A percentile compares a stretch with the other conserved stretches of the same genome.
Evolutionary conservation across 2,797 vertebrate species (phyloP).

Genomic region (Caiman crocodilus): DNA sequence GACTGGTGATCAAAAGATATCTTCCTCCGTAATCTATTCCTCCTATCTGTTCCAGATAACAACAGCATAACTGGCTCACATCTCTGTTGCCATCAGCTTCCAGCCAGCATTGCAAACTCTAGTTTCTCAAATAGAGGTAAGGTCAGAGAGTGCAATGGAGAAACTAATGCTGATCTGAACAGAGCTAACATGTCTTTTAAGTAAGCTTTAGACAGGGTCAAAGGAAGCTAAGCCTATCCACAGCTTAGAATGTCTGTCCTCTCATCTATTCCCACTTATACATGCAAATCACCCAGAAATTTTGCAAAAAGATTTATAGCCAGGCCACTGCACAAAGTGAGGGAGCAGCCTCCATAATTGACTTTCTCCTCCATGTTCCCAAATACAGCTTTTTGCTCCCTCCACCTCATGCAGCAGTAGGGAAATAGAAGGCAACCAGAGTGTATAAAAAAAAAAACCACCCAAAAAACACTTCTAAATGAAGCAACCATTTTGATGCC

Average conservation of each 20-base stretch:
- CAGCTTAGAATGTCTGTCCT: background rate
- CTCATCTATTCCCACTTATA: background rate
- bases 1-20: background rate
- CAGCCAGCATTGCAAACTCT: background rate
- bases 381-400: background rate
- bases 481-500: background rate
- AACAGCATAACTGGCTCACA: background rate
- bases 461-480: background rate
- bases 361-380: background rate
- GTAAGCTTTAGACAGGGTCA: background rate
- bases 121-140: background rate
- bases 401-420: background rate
- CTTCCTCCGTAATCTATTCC: background rate
- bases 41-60: background rate
- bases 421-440: background rate
- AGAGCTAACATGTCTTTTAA: background rate
- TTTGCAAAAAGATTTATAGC: background rate
- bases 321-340: background rate
- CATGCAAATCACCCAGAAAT: background rate
- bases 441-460: background rate
- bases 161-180: background rate
- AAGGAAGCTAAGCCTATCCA: background rate
- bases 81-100: background rate
- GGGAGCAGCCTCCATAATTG: background rate
- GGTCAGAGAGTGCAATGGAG: background rate